Evolutionary conservation across 2,113 vertebrate species (phyloP), one percentile per base, ranked within the genome.

Genomic region (Beaufortia kweichowensis): DNA sequence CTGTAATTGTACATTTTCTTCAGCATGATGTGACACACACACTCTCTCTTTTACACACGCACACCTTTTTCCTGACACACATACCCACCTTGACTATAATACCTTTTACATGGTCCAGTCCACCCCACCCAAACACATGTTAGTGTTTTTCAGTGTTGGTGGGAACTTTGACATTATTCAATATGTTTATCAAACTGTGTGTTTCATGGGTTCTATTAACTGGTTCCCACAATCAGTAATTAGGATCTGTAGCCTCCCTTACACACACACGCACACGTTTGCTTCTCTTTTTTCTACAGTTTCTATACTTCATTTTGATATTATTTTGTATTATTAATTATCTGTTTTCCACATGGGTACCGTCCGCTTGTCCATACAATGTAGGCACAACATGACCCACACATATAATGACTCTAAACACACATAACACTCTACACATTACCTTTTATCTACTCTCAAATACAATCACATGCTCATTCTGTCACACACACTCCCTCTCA

Each of bases 401-500:
- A 50, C n/a, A 21, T 8, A 69, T 26, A 35, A n/a, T n/a, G n/a
- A n/a, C n/a, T n/a, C n/a, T n/a, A n/a, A n/a, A n/a, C 21, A 43
- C 23, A 43, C n/a, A 28, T 17, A 46, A 66, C 23, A 66, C 62
- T 63, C 31, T 14, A 55, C 19, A 69, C 31, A 23, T 28, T 26
- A 69, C n/a, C 67, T 55, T 55, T 69, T 33, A 55, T 57, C 68
- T n/a, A 28, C 15, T 7, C 3, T 57, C n/a, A 70, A 12, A 39
- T 71, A 23, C 29, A 71, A 41, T 57, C 23, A 59, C 53, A 41
- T 23, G 19, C 66, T 55, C 11, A 26, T 57, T 9, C 17, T 41
- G 43, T 62, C 57, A 63, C 21, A 60, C 71, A 78, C 61, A 66
- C 68, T 60, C 39, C 26, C 29, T 39, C 35, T 41, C 53, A 68